These are phyloP conservation scores for Calcarius lapponicus DNA, from an alignment of 2,797 vertebrate species.

Conservation along the genomic window DNA sequence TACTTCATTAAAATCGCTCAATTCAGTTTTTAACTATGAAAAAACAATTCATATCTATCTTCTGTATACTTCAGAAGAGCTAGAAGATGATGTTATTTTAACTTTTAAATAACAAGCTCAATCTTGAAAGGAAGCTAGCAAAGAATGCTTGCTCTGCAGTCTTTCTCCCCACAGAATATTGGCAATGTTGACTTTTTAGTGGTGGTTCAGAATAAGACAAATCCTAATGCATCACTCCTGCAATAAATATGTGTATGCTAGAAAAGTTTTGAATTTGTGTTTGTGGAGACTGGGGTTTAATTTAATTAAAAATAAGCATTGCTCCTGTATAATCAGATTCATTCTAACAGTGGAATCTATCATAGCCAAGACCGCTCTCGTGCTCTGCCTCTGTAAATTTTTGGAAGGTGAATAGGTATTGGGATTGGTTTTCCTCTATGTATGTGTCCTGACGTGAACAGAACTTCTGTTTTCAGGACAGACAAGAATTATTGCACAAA, in stretches of 20 bases:
- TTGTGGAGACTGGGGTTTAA: neutral
- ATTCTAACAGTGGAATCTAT: neutral
- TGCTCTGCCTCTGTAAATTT: neutral
- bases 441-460: neutral
- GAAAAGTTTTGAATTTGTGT: neutral
- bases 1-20: neutral
- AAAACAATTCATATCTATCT: neutral
- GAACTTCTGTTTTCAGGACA: neutral
- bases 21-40: neutral
- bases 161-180: neutral
- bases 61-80: neutral
- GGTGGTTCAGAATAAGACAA: neutral
- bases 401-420: neutral
- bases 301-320: neutral
- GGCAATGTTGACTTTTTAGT: neutral
- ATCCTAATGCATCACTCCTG: neutral
- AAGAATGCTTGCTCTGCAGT: slow-evolving; percentile 9
- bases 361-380: neutral
- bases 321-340: neutral
- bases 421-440: neutral
- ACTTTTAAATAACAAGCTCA: neutral
- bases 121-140: slow-evolving; percentile 2
- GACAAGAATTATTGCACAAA: slow-evolving; percentile 7
- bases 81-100: neutral
- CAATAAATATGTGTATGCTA: neutral